Evolutionary conservation across 2,888 invertebrate genomes (phyloP), one percentile per base, ranked within the genome.

Genomic region (Andrena flavipes): DNA sequence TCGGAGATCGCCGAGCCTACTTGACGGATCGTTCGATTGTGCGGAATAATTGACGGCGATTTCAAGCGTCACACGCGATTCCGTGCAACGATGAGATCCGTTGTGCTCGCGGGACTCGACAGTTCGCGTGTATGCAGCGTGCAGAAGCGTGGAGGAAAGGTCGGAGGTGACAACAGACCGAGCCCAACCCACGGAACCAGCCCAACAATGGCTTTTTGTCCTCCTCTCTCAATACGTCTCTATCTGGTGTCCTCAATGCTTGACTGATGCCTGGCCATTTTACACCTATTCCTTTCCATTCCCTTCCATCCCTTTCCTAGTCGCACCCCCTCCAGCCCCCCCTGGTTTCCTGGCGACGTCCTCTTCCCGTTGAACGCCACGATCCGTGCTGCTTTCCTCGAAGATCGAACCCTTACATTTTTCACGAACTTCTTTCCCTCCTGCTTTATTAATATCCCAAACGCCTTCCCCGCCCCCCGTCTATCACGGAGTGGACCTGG

Each of bases 261-360:
- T 92, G 92, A 92, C 92, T 90, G 90, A 92, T 92, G 90, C 88
- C 84, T 87, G 65, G 84, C 90, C 90, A 92, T 92, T 92, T 91
- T 88, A 84, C 88, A 90, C 86, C 80, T 82, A 83, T 75, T 62
- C 68, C 73, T 76, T 59, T 35, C 42, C 29, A 29, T 20, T 20
- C 71, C 75, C 33, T 20, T 48, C 29, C 33, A 26, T 20, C 71
- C 75, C 33, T 26, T 48, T 56, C 23, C 49, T 1, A 33, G 16
- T 60, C 30, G 26, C 60, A 23, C 51, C 69, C 51, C 69, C 67
- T 68, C 73, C 65, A 33, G 42, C 59, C 71, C 35, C 71, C 35
- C 59, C 71, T 59, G 75, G 74, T 65, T 78, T 70, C 79, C 67
- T 69, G 42, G 69, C 70, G 71, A 23, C 29, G 7, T 60, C 16